Conservation (phyloP, 2,797 vertebrate species). For the Serranus cabrilla region DNA sequence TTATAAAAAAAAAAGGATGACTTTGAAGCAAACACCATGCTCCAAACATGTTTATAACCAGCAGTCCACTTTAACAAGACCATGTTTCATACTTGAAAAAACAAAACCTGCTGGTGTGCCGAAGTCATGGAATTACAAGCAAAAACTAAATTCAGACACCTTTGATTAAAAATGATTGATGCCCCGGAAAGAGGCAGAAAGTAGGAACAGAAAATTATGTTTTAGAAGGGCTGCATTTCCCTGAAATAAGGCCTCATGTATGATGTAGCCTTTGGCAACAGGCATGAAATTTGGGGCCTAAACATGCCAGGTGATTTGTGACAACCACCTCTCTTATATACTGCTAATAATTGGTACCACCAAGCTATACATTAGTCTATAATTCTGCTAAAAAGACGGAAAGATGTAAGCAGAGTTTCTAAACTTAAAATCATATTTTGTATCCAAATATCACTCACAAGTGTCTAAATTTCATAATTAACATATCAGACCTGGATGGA, state of each 20-base stretch:
- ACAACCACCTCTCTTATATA: constrained; percentile 10
- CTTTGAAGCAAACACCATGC: neutral
- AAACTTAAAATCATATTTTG: no score
- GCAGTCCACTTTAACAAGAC: constrained; percentile 27
- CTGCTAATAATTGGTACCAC: neutral
- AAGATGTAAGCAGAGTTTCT: neutral
- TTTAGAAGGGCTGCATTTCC: constrained; percentile 47
- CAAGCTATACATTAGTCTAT: neutral
- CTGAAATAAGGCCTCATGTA: constrained; percentile 43
- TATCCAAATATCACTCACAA: no score
- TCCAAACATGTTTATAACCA: constrained; percentile 10
- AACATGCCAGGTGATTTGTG: constrained; percentile 48
- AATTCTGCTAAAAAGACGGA: neutral
- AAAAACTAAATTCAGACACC: constrained; percentile 61
- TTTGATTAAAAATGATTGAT: constrained; percentile 76
- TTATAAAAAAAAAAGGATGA: neutral
- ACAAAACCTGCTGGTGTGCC: neutral
- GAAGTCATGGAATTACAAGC: constrained; percentile 57
- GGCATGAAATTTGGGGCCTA: constrained; percentile 10
- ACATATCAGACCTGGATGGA: neutral
- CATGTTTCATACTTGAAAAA: constrained; percentile 22
- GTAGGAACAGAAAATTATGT: constrained; percentile 53
- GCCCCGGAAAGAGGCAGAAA: constrained; percentile 36
- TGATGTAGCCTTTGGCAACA: constrained; percentile 61
- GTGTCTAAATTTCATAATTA: neutral